Base-by-base conservation (phyloP, 1,140 invertebrate genomes). In the Drosophila mauritiana region DNA sequence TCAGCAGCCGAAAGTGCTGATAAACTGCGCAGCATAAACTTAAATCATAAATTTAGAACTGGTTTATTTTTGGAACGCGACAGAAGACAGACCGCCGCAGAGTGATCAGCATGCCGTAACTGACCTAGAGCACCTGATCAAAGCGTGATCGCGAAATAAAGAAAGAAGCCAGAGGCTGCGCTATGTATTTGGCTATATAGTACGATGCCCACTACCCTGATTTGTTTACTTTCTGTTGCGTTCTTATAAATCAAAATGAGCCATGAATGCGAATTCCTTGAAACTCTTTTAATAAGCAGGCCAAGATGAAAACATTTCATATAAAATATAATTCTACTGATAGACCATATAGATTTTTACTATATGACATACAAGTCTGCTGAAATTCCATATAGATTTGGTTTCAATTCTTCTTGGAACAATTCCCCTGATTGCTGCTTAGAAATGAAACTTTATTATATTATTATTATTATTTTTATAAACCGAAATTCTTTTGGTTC, bases 21-120 rank as follows among this genome's bases (percentile, higher is more conserved):
- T 86, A 77, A 80, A 89, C 79, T 88, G 73, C 83, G 83, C 83
- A 88, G 83, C 83, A 88, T 88, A 80, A 86, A 86, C 83, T 86
- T 65, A 73, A 58, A 62, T 68, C 65, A 83, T 84, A 88, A 89
- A 89, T 88, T 63, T 83, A 88, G 80, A 72, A 62, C 59, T 48
- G 57, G 76, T 84, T 88, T 89, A 84, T 89, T 88, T 88, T 89
- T 74, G 84, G 84, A 67, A 48, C 20, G 56, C 42, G 20, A 31
- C 53, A 56, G 45, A 39, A 12, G 65, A 37, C 72, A 55, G 46
- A 74, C 15, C 12, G 31, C 22, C 46, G 48, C 43, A 57, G 69
- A 49, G 34, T 76, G 48, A 48, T 56, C 43, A 54, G 57, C 61
- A 80, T 78, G 80, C 63, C 85, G 85, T 84, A 80, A 88, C 84